A percentile compares a stretch with the other conserved stretches of the same genome.
Evolutionary conservation across 1,140 invertebrate genomes (phyloP).

Genomic region (Drosophila sulfurigaster): DNA sequence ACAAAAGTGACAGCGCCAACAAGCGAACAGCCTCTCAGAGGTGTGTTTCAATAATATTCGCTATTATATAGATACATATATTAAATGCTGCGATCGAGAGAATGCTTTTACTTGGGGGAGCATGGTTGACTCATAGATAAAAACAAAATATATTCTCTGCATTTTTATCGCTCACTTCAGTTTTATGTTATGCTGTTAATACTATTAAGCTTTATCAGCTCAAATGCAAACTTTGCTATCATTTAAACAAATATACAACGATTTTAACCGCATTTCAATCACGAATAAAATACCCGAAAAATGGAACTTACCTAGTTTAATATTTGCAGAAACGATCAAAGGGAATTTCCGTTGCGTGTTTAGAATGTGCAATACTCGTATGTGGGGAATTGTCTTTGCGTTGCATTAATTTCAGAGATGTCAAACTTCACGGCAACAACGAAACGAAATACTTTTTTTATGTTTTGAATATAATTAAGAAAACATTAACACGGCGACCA

Average conservation of each 20-base stretch:
- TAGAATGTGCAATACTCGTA: constrained; percentile 10
- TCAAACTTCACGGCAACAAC: constrained; percentile 78
- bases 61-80: background rate
- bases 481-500: constrained; percentile 69
- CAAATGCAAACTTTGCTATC: constrained; percentile 35
- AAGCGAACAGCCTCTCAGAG: constrained; percentile 16
- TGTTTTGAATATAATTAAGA: constrained; percentile 76
- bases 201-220: constrained; percentile 15
- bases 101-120: background rate
- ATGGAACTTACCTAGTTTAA: constrained; percentile 9
- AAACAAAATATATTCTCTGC: background rate
- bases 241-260: constrained; percentile 15
- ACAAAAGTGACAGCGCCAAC: constrained; percentile 32
- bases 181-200: constrained; percentile 2
- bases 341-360: constrained; percentile 1
- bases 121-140: background rate
- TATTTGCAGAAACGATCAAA: constrained; percentile 5
- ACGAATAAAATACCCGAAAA: constrained; percentile 8
- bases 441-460: constrained; percentile 65
- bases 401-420: constrained; percentile 73
- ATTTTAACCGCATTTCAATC: constrained; percentile 29
- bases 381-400: constrained; percentile 41
- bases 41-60: constrained; percentile 23
- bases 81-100: constrained; percentile 1
- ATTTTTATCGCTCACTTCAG: constrained; percentile 13